Evolutionary conservation across 1,140 invertebrate species (phyloP).

Genomic region (Formica exsecta): DNA sequence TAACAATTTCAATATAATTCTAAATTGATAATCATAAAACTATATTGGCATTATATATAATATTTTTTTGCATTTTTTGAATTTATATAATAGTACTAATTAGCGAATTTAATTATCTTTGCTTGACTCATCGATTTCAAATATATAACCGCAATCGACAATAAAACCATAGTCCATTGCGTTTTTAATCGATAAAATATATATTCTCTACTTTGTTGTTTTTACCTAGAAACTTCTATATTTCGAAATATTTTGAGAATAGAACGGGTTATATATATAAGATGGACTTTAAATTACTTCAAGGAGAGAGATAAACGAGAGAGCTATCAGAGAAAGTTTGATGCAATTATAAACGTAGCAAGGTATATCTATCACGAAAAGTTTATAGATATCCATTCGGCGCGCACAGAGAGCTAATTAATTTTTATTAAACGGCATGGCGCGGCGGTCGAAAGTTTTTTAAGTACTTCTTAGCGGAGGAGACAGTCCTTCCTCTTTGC

Average conservation of each 20-base stretch:
- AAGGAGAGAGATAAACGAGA: constrained; percentile 53
- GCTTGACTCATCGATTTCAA: neutral
- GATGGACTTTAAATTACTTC: constrained; percentile 52
- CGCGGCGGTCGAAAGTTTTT: constrained; percentile 78
- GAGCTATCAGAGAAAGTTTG: constrained; percentile 61
- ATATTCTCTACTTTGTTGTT: constrained; percentile 19
- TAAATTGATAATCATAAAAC: neutral
- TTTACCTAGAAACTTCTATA: neutral
- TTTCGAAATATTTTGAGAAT: constrained; percentile 52
- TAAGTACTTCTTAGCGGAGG: constrained; percentile 74
- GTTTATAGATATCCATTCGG: constrained; percentile 79
- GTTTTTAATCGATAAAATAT: neutral
- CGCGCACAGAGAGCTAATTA: constrained; percentile 77
- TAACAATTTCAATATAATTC: constrained; percentile 6
- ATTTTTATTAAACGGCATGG: constrained; percentile 80
- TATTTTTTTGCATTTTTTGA: neutral
- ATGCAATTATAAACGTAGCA: constrained; percentile 76
- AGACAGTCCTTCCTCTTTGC: constrained; percentile 44
- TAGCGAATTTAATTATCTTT: neutral
- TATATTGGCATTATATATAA: neutral
- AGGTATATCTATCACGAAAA: constrained; percentile 56
- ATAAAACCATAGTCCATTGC: neutral
- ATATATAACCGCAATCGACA: neutral
- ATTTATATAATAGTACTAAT: neutral
- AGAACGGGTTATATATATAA: neutral